Percentiles rank a stretch among this genome's conserved stretches.
Conservation (phyloP, 2,113 vertebrate species). For the Ctenodactylus gundi region DNA sequence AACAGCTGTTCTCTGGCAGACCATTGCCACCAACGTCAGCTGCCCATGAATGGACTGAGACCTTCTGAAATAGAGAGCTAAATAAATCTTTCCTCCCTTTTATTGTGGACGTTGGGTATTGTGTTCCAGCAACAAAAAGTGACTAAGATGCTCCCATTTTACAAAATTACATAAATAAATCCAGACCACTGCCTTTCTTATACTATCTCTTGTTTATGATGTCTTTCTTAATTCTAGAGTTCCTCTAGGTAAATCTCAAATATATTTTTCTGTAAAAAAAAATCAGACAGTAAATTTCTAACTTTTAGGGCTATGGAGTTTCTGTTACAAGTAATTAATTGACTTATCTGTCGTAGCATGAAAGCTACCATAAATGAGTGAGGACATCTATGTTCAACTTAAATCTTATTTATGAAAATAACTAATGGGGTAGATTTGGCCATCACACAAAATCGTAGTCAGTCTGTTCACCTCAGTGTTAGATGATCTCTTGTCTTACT, state of each 20-base stretch:
- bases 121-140: no score
- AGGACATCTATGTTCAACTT: background rate
- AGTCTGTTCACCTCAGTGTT: background rate
- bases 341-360: background rate
- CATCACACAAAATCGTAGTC: background rate
- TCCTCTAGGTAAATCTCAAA: background rate
- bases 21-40: no score
- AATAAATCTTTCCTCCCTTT: no score
- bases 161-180: background rate
- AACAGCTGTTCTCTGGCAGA: no score
- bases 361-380: background rate
- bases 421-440: background rate
- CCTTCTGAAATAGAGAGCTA: no score
- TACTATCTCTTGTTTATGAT: background rate
- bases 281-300: background rate
- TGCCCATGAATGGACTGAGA: no score
- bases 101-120: no score
- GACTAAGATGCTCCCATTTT: background rate
- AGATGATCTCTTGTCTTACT: no score
- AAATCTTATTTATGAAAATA: background rate
- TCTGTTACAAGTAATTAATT: background rate
- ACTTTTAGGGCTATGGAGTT: background rate
- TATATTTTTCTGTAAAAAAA: background rate
- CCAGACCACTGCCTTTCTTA: background rate
- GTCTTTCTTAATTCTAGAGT: background rate